These are phyloP conservation scores for Daubentonia madagascariensis DNA, from an alignment of 2,113 vertebrate genomes.

Conservation along the genomic window DNA sequence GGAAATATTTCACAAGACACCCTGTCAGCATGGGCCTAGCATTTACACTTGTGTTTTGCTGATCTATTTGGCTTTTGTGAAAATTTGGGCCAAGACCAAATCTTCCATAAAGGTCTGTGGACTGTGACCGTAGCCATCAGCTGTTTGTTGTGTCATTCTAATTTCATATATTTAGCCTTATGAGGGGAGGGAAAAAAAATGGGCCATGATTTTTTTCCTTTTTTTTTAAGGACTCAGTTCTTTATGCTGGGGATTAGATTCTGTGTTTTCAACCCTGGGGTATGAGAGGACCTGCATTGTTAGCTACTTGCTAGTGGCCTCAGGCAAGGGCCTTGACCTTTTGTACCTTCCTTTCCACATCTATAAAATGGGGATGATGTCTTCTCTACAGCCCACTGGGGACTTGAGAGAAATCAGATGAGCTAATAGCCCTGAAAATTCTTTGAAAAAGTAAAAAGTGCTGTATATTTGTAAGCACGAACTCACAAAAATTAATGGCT, in stretches of 20 bases:
- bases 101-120: conserved; percentile 56
- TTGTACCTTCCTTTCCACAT: neutral
- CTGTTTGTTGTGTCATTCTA: conserved; percentile 12
- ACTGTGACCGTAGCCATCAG: conserved; percentile 46
- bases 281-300: neutral
- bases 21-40: neutral
- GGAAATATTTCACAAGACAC: conserved; percentile 43
- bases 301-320: neutral
- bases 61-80: conserved; percentile 55
- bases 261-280: neutral
- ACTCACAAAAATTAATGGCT: neutral
- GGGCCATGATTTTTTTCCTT: neutral
- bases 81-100: conserved; percentile 55
- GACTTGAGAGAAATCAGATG: neutral
- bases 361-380: neutral
- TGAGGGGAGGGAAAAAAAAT: neutral
- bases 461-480: neutral
- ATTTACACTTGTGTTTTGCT: conserved; percentile 52
- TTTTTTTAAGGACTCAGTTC: neutral
- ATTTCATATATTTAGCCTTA: conserved; percentile 27
- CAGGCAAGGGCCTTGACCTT: neutral
- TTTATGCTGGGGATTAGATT: neutral
- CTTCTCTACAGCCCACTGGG: neutral
- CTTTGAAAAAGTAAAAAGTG: conserved; percentile 7
- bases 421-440: neutral